Evolutionary conservation across 1,140 invertebrate genomes (phyloP), one percentile per base, ranked within the genome.

Genomic region (Hycleus cichorii): DNA sequence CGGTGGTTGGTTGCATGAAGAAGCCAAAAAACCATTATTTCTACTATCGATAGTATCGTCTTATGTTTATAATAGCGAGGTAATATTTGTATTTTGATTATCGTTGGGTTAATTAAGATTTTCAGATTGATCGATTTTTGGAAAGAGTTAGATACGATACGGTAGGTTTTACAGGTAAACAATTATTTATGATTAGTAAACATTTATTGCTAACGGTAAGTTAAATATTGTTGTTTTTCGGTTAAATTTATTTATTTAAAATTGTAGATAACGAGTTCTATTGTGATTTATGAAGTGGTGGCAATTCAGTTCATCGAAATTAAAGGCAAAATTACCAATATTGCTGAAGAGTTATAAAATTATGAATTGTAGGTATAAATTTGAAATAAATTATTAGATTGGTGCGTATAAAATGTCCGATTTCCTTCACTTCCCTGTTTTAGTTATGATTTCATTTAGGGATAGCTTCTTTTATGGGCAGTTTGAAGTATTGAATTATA

Each of bases 31-130:
- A 38, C 9, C 18, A 12, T 10, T 53, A 38, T 27, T 44, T 38
- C 38, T 53, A 46, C 42, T 53, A 9, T 25, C 43, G 7, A 11
- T 12, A 38, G 27, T 25, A 8, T 6, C 42, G n/a, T 27, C 7
- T 32, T 18, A 53, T 18, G 18, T 53, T 46, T 46, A 53, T 18
- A 53, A 53, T 45, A 53, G 32, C 39, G 51, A 53, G 42, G 51
- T 53, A 53, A 5, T 49, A 7, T 6, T 49, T 49, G 4, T 49
- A 7, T 6, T 49, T 49, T 32, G 11, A 38, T 32, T n/a, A 12
- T 3, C 39, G 4, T 42, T 3, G 7, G 7, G 7, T 32, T 32
- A 32, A 38, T 38, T 53, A 27, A 44, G 2, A 24, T 38, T 46
- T 46, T 44, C 8, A 53, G 51, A 45, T 53, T 27, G n/a, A 5